phyloP scores from a whole-genome alignment of 2,797 vertebrate genomes.

The Sebastes hubbsi region DNA sequence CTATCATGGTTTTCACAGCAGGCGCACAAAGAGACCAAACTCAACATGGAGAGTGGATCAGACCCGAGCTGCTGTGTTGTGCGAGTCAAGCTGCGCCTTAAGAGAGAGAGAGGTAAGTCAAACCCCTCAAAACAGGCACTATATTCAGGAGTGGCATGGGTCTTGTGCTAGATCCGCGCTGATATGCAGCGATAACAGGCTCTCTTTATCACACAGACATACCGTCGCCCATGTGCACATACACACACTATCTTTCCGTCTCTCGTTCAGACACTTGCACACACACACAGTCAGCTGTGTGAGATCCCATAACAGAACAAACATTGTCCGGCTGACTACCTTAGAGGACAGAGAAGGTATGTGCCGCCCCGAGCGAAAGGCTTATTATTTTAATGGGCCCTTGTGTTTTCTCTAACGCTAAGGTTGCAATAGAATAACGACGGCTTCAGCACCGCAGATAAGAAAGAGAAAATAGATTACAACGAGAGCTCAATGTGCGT shows the following conservation, averaged over 20 bases:
- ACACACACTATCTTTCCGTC: slow-evolving; percentile 15
- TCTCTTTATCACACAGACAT: slow-evolving; percentile 44
- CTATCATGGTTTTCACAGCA: slow-evolving; percentile 56
- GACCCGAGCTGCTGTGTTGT: slow-evolving; percentile 48
- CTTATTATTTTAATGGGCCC: slow-evolving; percentile 39
- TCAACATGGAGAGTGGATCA: slow-evolving; percentile 39
- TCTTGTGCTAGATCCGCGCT: slow-evolving; percentile 51
- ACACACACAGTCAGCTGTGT: slow-evolving; percentile 37
- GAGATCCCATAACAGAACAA: slow-evolving; percentile 65
- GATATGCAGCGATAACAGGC: slow-evolving; percentile 56
- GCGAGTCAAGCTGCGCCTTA: slow-evolving; percentile 63
- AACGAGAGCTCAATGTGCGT: slow-evolving; percentile 12
- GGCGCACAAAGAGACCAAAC: slow-evolving; percentile 29
- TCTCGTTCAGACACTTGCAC: slow-evolving; percentile 4
- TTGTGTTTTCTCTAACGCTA: slow-evolving; percentile 54
- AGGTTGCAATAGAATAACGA: slow-evolving; percentile 49
- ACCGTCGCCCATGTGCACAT: slow-evolving; percentile 13
- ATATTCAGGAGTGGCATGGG: slow-evolving; percentile 46
- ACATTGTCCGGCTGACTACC: slow-evolving; percentile 43
- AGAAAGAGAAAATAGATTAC: slow-evolving; percentile 39
- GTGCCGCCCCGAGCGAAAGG: slow-evolving; percentile 19
- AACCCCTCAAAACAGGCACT: slow-evolving; percentile 48
- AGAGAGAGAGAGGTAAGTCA: slow-evolving; percentile 37
- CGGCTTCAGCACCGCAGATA: slow-evolving; percentile 10
- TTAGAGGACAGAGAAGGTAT: slow-evolving; percentile 40